A percentile compares a stretch with the other conserved stretches of the same genome.
These are phyloP conservation scores for Thereva unica DNA, from an alignment of 2,888 invertebrate species.

Conservation along the genomic window DNA sequence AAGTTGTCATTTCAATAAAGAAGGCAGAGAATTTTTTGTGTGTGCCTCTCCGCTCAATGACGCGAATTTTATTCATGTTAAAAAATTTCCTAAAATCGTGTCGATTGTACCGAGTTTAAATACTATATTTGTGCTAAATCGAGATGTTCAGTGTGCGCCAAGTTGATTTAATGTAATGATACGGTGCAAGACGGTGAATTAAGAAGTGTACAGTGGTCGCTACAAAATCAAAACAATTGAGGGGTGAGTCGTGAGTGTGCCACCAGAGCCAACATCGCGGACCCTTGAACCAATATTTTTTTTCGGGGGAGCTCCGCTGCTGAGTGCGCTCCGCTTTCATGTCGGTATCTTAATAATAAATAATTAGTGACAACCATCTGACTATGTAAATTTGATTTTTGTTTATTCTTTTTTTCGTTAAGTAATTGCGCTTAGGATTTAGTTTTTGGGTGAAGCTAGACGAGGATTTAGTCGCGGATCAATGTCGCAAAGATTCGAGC, in stretches of 20 bases:
- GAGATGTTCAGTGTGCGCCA: not conserved
- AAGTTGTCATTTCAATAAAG: not conserved
- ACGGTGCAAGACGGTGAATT: not conserved
- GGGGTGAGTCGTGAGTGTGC: slow-evolving; percentile 25
- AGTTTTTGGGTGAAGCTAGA: too few relatives aligned
- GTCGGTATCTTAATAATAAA: too few relatives aligned
- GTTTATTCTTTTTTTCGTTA: too few relatives aligned
- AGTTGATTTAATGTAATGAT: not conserved
- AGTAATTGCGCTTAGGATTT: too few relatives aligned
- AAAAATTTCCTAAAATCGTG: too few relatives aligned
- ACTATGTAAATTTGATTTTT: too few relatives aligned
- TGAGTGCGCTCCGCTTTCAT: too few relatives aligned
- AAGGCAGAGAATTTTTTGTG: not conserved
- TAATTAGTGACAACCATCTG: too few relatives aligned
- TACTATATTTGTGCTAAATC: not conserved
- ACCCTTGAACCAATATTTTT: not conserved
- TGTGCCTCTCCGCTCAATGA: not conserved
- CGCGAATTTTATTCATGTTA: not conserved
- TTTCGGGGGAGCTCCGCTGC: too few relatives aligned
- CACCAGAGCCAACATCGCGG: slow-evolving; percentile 1
- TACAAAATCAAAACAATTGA: slow-evolving; percentile 27
- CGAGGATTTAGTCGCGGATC: too few relatives aligned
- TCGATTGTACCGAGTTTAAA: too few relatives aligned
- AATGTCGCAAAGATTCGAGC: too few relatives aligned
- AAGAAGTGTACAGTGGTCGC: slow-evolving; percentile 8